Conservation (phyloP, 2,113 vertebrate genomes). For the Climacteris rufus region DNA sequence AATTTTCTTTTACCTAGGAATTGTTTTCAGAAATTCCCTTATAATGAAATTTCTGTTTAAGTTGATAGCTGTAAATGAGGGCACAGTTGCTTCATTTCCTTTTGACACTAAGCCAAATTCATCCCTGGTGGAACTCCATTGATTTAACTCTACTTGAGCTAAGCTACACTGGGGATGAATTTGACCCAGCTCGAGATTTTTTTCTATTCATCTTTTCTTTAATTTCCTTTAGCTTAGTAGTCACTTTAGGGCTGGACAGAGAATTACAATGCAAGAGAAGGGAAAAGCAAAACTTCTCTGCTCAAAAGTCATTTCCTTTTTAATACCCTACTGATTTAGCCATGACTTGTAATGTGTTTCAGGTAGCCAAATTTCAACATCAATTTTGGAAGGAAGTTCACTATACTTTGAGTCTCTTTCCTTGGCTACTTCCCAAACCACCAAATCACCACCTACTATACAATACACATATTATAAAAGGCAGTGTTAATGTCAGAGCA, state of each 20-base stretch:
- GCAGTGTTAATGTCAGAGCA: background rate
- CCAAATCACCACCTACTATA: constrained; percentile 50
- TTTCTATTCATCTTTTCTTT: constrained; percentile 63
- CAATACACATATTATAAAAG: constrained; percentile 19
- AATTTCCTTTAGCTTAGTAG: constrained; percentile 65
- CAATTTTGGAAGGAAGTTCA: constrained; percentile 56
- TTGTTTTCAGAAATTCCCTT: constrained; percentile 65
- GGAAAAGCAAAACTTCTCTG: constrained; percentile 41
- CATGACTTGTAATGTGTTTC: constrained; percentile 55
- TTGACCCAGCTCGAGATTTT: constrained; percentile 40
- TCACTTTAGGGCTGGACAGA: constrained; percentile 49
- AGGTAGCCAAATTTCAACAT: constrained; percentile 67
- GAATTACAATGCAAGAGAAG: constrained; percentile 47
- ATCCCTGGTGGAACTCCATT: constrained; percentile 57
- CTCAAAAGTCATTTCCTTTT: constrained; percentile 62
- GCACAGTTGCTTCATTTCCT: constrained; percentile 67
- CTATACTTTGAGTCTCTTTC: background rate
- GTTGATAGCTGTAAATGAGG: constrained; percentile 66
- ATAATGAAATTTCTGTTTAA: constrained; percentile 67
- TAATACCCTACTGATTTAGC: constrained; percentile 61
- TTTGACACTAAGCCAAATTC: constrained; percentile 65
- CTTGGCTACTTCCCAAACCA: constrained; percentile 52
- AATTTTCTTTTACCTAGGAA: constrained; percentile 60
- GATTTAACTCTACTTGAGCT: constrained; percentile 61
- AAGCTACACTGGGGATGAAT: constrained; percentile 56